Conservation (phyloP, 1,140 invertebrate genomes). For the Zaprionus davidi region DNA sequence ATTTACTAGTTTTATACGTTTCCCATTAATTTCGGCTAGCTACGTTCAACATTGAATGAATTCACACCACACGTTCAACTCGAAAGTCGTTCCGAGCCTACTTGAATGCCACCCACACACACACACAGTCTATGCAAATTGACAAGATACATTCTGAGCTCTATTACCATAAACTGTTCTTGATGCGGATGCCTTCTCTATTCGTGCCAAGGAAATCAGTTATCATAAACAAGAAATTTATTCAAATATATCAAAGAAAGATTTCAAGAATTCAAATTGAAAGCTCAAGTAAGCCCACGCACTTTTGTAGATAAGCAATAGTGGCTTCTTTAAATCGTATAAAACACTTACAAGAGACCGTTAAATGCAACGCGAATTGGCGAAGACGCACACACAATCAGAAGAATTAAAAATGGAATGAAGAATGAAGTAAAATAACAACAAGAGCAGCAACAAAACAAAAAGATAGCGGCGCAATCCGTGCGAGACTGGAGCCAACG, state of each 20-base stretch:
- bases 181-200: background rate
- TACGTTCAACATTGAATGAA: conserved; percentile 8
- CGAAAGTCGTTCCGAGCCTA: conserved; percentile 5
- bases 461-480: conserved; percentile 49
- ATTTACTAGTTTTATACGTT: no score
- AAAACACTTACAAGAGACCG: conserved; percentile 43
- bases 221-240: background rate
- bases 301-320: background rate
- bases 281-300: no score
- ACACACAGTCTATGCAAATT: conserved; percentile 13
- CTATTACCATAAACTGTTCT: background rate
- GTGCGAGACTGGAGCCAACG: conserved; percentile 58
- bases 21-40: conserved; percentile 10
- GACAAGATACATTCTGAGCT: background rate
- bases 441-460: conserved; percentile 22
- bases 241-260: background rate
- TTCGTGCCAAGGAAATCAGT: background rate
- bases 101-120: conserved; percentile 20
- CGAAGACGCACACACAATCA: conserved; percentile 34
- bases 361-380: conserved; percentile 31
- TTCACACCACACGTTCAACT: background rate
- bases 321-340: background rate
- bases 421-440: conserved; percentile 19
- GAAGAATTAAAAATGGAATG: conserved; percentile 43
- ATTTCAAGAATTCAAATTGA: background rate